These are phyloP conservation scores for Amorpha juglandis DNA, from an alignment of 2,888 invertebrate species.

Conservation along the genomic window DNA sequence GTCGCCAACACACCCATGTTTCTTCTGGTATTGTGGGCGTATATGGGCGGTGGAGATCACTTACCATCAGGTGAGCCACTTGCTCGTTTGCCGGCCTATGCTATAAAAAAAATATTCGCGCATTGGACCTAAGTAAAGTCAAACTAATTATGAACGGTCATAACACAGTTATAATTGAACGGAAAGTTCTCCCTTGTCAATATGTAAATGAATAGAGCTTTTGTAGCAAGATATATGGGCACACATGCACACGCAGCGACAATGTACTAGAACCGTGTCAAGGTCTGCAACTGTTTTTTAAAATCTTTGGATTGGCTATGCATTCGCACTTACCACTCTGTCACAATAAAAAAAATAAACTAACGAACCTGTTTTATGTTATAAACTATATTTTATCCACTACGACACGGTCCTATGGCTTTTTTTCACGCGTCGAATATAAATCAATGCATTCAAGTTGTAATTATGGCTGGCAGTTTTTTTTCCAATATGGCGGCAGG, in stretches of 20 bases:
- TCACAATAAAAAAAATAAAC: conserved; percentile 12
- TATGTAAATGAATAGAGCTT: conserved; percentile 40
- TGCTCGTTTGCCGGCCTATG: no score
- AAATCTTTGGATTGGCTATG: conserved; percentile 51
- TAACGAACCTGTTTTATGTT: neutral
- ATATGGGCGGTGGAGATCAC: no score
- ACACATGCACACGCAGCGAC: conserved; percentile 48
- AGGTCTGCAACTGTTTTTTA: conserved; percentile 76
- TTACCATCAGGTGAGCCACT: no score
- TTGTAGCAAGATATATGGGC: conserved; percentile 30
- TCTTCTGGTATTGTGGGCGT: no score
- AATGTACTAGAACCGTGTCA: conserved; percentile 71
- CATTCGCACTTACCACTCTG: conserved; percentile 35
- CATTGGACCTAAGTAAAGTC: neutral
- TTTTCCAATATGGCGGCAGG: conserved; percentile 41
- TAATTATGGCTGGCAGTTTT: conserved; percentile 42
- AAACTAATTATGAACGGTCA: conserved; percentile 16
- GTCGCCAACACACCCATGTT: no score
- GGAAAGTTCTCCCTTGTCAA: conserved; percentile 31
- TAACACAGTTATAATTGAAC: conserved; percentile 14
- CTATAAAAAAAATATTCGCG: neutral
- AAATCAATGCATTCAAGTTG: conserved; percentile 41
- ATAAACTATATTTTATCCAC: neutral
- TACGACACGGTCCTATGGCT: neutral
- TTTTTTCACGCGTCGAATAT: conserved; percentile 32